Base-by-base conservation (phyloP, 1,140 invertebrate species). In the Sinella curviseta region DNA sequence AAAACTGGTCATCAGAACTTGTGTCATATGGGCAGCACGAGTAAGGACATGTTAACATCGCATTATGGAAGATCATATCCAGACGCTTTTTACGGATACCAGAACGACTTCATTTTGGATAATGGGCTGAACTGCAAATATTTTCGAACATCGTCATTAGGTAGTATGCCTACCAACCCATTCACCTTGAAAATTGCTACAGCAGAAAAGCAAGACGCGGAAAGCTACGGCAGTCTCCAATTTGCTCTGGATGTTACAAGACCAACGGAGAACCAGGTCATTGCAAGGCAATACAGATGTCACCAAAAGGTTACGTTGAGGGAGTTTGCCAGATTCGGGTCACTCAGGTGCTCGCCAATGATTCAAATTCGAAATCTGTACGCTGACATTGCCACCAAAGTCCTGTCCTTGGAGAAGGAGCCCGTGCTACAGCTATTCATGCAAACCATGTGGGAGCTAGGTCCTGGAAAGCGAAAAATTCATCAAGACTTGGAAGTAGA, bases 311-410 rank as follows among this genome's bases (percentile, higher is more conserved):
- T 65, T 17, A 16, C 8, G 14, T 26, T 65, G 4, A 14, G 57
- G 24, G 81, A 82, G 60, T 82, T 79, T n/a, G 4, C 54, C 1
- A 48, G 76, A 36, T 82, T 79, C 60, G 78, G 81, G 26, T 14
- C 48, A 24, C 28, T 82, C 8, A 35, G 81, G n/a, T 28, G 24
- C 4, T 33, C 33, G 0, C 35, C 33, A 48, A 35, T 36, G 60
- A 55, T 82, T 17, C 81, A 82, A 39, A 35, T 70, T 30, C n/a
- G 76, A 74, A 79, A 79, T 77, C 48, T 79, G 12, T 77, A 30
- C 24, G n/a, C 54, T 34, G 81, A 77, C n/a, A 34, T 82, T 1
- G 54, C 77, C 0, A 36, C 76, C 14, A 54, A 31, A 26, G 78
- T 26, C 0, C 8, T 82, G 16, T 77, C 81, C 0, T 48, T 79